Conservation (phyloP, 37 sponge, comb jelly and placozoan species). For the Aplysina aerophoba region DNA sequence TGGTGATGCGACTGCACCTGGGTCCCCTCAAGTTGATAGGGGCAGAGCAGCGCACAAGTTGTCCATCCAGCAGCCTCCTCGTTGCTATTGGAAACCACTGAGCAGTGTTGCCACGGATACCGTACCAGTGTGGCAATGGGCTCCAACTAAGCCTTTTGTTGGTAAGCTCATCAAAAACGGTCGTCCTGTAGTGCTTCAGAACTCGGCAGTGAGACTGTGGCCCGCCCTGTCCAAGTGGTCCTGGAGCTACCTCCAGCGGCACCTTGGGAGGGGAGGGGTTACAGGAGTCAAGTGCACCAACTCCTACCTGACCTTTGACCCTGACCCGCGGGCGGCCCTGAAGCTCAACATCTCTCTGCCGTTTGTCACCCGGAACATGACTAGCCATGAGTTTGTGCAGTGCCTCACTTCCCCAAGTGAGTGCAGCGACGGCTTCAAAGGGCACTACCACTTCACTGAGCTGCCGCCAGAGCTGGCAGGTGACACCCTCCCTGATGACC, state of each 20-base stretch:
- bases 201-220: constrained; percentile 70
- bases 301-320: constrained; percentile 80
- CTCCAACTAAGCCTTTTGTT: constrained; percentile 54
- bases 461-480: constrained; percentile 52
- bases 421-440: constrained; percentile 63
- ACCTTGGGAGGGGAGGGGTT: constrained; percentile 40
- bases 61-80: neutral
- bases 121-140: constrained; percentile 41
- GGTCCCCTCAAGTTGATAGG: neutral
- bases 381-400: constrained; percentile 59
- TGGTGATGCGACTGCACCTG: constrained; percentile 42
- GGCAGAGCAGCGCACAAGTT: neutral
- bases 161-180: constrained; percentile 42
- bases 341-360: constrained; percentile 78
- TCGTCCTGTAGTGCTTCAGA: constrained; percentile 66
- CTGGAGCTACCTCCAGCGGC: constrained; percentile 52
- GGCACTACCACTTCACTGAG: constrained; percentile 80
- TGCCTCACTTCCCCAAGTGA: constrained; percentile 30
- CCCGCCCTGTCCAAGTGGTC: constrained; percentile 73
- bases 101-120: neutral
- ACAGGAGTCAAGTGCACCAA: constrained; percentile 74
- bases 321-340: constrained; percentile 70
- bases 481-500: constrained; percentile 53
- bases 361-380: constrained; percentile 65
- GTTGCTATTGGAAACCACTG: neutral